These are phyloP conservation scores for Nemoura dubitans DNA, from an alignment of 2,888 invertebrate species.

Conservation along the genomic window DNA sequence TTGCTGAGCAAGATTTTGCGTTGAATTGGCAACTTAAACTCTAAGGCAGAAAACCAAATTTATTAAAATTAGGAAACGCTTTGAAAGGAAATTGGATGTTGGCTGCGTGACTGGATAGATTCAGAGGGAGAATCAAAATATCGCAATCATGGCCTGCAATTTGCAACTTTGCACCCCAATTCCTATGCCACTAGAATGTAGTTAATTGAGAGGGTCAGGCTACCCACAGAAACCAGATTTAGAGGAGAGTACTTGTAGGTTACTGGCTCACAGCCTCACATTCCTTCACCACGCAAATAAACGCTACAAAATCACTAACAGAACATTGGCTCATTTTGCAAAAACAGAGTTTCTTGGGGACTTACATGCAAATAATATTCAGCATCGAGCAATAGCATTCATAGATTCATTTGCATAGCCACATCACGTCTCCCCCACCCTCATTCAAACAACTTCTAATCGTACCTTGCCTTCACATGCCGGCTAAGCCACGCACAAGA, in stretches of 20 bases:
- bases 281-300: not conserved
- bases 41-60: no score
- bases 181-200: not conserved
- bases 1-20: no score
- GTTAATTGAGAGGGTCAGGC: not conserved
- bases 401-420: not conserved
- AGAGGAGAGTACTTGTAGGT: not conserved
- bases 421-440: no score
- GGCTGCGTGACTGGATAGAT: no score
- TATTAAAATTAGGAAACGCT: no score
- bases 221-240: not conserved
- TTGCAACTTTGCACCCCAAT: not conserved
- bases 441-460: no score
- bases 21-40: no score
- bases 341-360: not conserved
- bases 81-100: no score
- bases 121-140: no score
- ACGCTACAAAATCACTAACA: slow-evolving; percentile 13
- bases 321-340: slow-evolving; percentile 14
- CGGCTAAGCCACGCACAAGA: not conserved
- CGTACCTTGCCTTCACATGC: not conserved
- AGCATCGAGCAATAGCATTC: not conserved
- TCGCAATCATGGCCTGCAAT: no score
- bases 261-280: not conserved
- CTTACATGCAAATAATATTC: slow-evolving; percentile 16